These are phyloP conservation scores for Plecturocebus donacophilus DNA, from an alignment of 2,113 vertebrate genomes.

Conservation along the genomic window DNA sequence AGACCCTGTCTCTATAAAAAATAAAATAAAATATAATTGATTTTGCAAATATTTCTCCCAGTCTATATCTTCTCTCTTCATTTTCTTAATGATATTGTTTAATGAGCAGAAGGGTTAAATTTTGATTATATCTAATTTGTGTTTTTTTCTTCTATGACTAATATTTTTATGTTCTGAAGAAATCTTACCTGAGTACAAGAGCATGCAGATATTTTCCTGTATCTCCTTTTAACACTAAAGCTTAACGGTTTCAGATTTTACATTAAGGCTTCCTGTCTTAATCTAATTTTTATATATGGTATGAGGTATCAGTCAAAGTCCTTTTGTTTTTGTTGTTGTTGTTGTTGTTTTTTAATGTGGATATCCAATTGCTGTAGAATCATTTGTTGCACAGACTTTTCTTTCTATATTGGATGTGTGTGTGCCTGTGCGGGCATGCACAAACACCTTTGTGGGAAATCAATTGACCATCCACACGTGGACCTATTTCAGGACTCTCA, in stretches of 20 bases:
- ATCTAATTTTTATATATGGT: not conserved
- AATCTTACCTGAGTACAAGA: not conserved
- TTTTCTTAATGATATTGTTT: not conserved
- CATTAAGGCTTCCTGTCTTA: not conserved
- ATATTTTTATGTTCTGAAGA: not conserved
- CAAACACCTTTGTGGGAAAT: not conserved
- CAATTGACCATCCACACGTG: not conserved
- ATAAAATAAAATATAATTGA: no score
- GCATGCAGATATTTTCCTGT: not conserved
- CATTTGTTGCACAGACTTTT: not conserved
- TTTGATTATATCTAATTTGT: not conserved
- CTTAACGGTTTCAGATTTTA: not conserved
- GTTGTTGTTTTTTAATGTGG: not conserved
- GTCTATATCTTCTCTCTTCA: not conserved
- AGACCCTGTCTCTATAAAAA: no score
- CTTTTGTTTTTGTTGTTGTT: not conserved
- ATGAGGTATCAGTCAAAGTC: not conserved
- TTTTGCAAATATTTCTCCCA: not conserved
- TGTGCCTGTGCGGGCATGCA: accelerated
- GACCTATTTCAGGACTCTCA: not conserved
- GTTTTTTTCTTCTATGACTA: not conserved
- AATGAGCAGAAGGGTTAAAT: not conserved
- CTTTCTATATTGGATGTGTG: not conserved
- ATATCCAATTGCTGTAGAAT: not conserved
- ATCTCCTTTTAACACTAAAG: not conserved